Evolutionary conservation across 2,113 vertebrate genomes (phyloP).

Genomic region (Ibidorhyncha struthersii): DNA sequence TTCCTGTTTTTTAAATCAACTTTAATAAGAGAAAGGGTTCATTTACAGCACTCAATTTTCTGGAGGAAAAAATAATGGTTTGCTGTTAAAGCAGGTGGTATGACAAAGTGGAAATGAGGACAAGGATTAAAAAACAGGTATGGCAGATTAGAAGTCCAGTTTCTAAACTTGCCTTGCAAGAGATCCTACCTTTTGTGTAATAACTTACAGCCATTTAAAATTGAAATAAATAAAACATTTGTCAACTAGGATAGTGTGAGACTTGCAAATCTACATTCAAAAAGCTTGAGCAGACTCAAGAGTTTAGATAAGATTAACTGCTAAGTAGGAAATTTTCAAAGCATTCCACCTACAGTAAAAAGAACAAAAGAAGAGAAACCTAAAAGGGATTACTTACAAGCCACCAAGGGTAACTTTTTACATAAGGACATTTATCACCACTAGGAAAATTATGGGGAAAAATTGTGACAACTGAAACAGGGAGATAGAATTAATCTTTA

Average conservation of each 20-base stretch:
- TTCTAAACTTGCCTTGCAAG: neutral
- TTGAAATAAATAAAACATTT: neutral
- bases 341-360: neutral
- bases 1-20: neutral
- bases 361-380: neutral
- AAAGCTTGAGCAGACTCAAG: neutral
- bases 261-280: neutral
- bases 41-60: neutral
- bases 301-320: neutral
- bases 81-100: neutral
- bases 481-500: neutral
- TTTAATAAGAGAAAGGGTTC: accelerated
- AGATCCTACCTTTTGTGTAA: neutral
- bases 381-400: neutral
- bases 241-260: neutral
- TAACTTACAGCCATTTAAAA: neutral
- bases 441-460: neutral
- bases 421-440: neutral
- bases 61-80: neutral
- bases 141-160: neutral
- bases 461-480: neutral
- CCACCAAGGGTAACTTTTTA: neutral
- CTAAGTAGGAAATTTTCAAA: neutral
- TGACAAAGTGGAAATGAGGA: neutral
- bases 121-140: neutral